Evolutionary conservation across 2,888 invertebrate species (phyloP).

Genomic region (Trisateles emortualis): DNA sequence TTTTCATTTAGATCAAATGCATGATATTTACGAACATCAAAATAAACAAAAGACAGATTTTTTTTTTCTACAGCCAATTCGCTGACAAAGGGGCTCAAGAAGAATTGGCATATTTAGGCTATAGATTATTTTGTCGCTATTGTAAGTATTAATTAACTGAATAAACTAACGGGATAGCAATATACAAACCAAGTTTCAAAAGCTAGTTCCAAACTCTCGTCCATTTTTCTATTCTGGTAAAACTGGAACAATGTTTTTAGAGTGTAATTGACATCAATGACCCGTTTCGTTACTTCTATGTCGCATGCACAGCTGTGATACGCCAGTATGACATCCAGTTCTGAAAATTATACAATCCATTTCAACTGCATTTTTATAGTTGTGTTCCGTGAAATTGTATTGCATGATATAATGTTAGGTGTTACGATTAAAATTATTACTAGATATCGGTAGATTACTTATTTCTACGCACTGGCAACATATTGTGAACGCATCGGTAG

Average conservation of each 20-base stretch:
- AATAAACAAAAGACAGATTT: too few relatives aligned
- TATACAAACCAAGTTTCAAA: conserved; percentile 68
- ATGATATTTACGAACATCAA: too few relatives aligned
- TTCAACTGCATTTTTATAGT: conserved; percentile 24
- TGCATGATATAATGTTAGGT: background rate
- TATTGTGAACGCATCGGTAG: too few relatives aligned
- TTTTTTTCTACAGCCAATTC: too few relatives aligned
- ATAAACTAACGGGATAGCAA: conserved; percentile 1
- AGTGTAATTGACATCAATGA: conserved; percentile 90
- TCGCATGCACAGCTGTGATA: conserved; percentile 89
- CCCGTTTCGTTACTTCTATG: conserved; percentile 88
- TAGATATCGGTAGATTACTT: too few relatives aligned
- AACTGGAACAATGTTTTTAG: conserved; percentile 89
- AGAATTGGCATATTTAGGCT: too few relatives aligned
- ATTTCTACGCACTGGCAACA: too few relatives aligned
- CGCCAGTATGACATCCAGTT: conserved; percentile 88
- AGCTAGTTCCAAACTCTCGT: conserved; percentile 66
- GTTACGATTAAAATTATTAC: too few relatives aligned
- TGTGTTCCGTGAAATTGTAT: conserved; percentile 5
- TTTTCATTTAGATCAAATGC: too few relatives aligned
- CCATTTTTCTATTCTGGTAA: conserved; percentile 82
- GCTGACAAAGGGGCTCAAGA: too few relatives aligned
- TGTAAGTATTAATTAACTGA: background rate
- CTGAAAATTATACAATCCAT: conserved; percentile 54
- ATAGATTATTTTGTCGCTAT: too few relatives aligned